Conservation (phyloP, 2,797 vertebrate species). For the Hirundo rustica region DNA sequence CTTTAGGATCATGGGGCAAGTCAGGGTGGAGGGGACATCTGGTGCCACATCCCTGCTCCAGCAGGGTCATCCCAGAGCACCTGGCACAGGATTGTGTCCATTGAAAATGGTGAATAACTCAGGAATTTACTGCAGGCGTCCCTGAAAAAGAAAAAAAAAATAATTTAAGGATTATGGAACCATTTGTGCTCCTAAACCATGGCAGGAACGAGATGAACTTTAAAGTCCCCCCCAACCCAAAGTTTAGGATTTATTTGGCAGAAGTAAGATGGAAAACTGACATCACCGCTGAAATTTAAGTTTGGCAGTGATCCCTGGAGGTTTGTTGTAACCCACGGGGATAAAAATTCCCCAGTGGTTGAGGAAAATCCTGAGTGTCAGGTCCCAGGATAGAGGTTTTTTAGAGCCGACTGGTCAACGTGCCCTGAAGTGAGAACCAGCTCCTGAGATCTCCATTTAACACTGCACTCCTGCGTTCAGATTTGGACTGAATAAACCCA, state of each 20-base stretch:
- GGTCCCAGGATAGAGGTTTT: background rate
- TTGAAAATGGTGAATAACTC: background rate
- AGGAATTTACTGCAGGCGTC: background rate
- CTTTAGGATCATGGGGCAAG: background rate
- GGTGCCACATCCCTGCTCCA: background rate
- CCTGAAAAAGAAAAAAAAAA: background rate
- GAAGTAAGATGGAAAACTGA: background rate
- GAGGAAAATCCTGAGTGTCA: background rate
- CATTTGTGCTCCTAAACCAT: background rate
- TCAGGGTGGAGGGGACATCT: background rate
- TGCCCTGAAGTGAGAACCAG: background rate
- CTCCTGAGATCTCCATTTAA: background rate
- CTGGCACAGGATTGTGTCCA: no score
- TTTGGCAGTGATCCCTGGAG: background rate
- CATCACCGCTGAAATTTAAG: accelerated
- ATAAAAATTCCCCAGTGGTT: background rate
- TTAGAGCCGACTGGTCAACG: background rate
- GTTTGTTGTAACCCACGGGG: background rate
- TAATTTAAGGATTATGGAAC: background rate
- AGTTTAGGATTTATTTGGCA: background rate
- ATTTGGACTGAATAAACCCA: background rate
- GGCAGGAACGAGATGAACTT: background rate
- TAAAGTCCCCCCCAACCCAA: background rate
- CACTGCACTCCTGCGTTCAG: background rate
- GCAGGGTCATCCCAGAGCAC: background rate